Conservation (phyloP, 2,888 invertebrate genomes). For the Apamea anceps region DNA sequence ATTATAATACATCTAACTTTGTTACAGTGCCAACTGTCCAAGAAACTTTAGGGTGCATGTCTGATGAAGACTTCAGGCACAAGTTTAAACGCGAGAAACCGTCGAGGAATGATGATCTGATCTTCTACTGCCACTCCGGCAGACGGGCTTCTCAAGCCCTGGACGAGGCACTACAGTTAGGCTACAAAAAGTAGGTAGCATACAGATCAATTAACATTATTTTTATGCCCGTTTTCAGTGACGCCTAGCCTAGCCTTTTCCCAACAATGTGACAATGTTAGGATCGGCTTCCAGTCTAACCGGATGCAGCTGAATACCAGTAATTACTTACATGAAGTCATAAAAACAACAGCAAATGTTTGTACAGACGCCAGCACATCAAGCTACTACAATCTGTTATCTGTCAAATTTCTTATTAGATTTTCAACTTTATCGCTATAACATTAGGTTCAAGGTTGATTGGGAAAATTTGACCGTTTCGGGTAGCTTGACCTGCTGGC, state of each 20-base stretch:
- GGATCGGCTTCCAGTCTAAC: not conserved
- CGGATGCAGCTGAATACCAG: not conserved
- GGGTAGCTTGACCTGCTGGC: too few species aligned
- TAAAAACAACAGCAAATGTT: not conserved
- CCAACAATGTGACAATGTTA: not conserved
- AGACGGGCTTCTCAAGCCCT: conserved; percentile 82
- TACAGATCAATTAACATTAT: not conserved
- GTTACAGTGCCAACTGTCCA: conserved; percentile 81
- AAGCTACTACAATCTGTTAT: too few species aligned
- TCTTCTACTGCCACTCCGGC: conserved; percentile 87
- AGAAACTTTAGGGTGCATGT: conserved; percentile 79
- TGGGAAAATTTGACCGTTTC: too few species aligned
- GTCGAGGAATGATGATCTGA: conserved; percentile 80
- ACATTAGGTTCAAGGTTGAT: too few species aligned
- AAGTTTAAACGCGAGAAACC: conserved; percentile 83
- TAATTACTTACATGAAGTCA: not conserved
- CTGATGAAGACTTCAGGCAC: conserved; percentile 82
- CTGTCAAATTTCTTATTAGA: too few species aligned
- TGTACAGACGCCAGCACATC: too few species aligned
- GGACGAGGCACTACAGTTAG: conserved; percentile 84
- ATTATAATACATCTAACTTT: conserved; percentile 20
- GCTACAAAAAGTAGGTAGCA: conserved; percentile 82
- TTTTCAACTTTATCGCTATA: too few species aligned
- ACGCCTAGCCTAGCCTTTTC: not conserved
- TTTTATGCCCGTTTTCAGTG: not conserved